A percentile compares a stretch with the other conserved stretches of the same genome.
Evolutionary conservation across 2,888 invertebrate genomes (phyloP).

Genomic region (Dascillus cervinus): DNA sequence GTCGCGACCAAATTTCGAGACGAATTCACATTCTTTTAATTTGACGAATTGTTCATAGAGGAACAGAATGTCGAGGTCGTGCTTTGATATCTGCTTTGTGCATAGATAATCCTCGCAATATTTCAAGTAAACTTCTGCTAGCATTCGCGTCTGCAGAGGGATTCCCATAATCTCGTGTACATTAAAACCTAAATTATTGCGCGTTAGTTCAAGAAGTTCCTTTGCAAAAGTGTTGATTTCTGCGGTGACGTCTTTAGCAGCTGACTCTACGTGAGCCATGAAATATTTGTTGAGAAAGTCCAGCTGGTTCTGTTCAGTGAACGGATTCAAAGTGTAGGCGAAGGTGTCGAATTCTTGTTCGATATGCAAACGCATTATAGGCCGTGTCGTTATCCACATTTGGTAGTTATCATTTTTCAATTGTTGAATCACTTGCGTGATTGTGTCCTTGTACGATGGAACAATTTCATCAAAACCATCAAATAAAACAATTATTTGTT

Average conservation of each 20-base stretch:
- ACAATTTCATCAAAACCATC: not conserved
- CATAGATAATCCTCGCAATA: not conserved
- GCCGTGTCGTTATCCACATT: not conserved
- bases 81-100: not conserved
- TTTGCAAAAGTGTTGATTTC: not conserved
- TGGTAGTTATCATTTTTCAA: not conserved
- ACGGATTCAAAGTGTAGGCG: not conserved
- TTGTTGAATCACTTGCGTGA: not conserved
- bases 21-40: not conserved
- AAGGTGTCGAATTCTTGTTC: not conserved
- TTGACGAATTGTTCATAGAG: slow-evolving; percentile 4
- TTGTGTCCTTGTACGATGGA: not conserved
- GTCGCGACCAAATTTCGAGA: not conserved
- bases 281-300: not conserved
- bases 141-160: not conserved
- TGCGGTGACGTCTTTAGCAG: not conserved
- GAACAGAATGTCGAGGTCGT: not conserved
- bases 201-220: not conserved
- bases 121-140: slow-evolving; percentile 1
- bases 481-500: not conserved
- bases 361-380: not conserved
- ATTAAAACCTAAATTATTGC: not conserved
- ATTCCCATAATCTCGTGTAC: not conserved
- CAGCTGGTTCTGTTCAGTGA: not conserved
- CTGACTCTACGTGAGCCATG: not conserved